Evolutionary conservation across 2,888 invertebrate species (phyloP).

Genomic region (Halictus ligatus): DNA sequence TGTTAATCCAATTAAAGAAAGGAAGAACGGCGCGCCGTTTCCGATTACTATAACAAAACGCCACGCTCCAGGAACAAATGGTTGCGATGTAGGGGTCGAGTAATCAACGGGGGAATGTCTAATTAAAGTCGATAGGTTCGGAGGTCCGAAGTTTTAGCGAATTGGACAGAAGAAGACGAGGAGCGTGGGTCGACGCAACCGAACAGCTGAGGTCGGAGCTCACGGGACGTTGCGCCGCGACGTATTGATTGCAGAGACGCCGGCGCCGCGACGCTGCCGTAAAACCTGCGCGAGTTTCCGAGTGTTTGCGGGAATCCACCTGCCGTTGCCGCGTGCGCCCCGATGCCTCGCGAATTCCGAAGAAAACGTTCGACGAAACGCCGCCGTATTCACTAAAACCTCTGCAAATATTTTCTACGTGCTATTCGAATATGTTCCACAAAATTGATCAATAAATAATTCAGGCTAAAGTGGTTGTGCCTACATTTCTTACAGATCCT

Average conservation of each 20-base stretch:
- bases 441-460: background rate
- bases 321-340: constrained; percentile 40
- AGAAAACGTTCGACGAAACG: background rate
- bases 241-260: constrained; percentile 82
- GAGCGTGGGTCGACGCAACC: constrained; percentile 26
- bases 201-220: constrained; percentile 77
- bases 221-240: constrained; percentile 71
- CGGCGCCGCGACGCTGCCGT: constrained; percentile 76
- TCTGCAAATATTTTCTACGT: background rate
- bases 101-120: background rate
- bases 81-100: background rate
- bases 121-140: background rate
- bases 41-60: background rate
- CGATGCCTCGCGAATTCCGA: background rate
- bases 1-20: background rate
- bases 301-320: constrained; percentile 63
- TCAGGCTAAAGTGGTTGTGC: background rate
- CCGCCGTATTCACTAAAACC: background rate
- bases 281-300: constrained; percentile 59
- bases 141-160: background rate
- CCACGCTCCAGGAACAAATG: background rate
- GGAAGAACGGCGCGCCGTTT: background rate
- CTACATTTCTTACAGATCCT: too few relatives aligned
- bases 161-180: background rate
- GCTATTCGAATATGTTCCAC: background rate